Evolutionary conservation across 2,797 vertebrate genomes (phyloP), one percentile per base, ranked within the genome.

Genomic region (Acanthurus tractus): DNA sequence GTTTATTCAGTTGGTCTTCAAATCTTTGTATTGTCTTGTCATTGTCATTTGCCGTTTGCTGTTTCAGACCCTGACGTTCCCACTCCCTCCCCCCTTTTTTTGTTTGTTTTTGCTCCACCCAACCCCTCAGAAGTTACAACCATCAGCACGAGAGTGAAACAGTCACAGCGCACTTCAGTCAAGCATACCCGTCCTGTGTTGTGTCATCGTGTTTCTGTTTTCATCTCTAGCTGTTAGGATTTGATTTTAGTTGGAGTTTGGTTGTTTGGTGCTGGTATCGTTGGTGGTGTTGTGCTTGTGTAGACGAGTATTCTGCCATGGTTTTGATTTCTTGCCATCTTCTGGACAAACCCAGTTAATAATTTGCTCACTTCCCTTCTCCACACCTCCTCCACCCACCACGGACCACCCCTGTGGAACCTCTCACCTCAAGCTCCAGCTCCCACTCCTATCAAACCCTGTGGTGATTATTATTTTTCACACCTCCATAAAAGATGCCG

Each of bases 261-360:
- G 87, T 89, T 91, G 90, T 91, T 92, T 91, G 85, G 89, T 92
- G 87, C 86, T 86, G 87, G 85, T 91, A 78, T 87, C 65, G 85
- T 89, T 81, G 84, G 87, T 90, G 89, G 86, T 93, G 90, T 92
- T 91, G 86, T 93, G 89, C 86, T 92, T 88, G 83, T 89, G 85
- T 90, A 89, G 87, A 87, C 74, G 52, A 92, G 86, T 93, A 76
- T 89, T 87, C 81, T 90, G 82, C 86, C 90, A 92, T 92, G 86
- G 88, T 93, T 93, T 94, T 93, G 76, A 93, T 94, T 94, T 94
- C 82, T 92, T 80, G 89, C 92, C 94, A 94, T 94, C 86, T 86
- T 90, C 85, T 82, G 91, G 93, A 91, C 76, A 73, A 93, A 86
- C 78, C 74, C 86, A 80, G 81, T 88, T 85, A 87, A 86, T 84